Evolutionary conservation across 2,797 vertebrate species (phyloP).

Genomic region (Enteromius unitaeniatus): DNA sequence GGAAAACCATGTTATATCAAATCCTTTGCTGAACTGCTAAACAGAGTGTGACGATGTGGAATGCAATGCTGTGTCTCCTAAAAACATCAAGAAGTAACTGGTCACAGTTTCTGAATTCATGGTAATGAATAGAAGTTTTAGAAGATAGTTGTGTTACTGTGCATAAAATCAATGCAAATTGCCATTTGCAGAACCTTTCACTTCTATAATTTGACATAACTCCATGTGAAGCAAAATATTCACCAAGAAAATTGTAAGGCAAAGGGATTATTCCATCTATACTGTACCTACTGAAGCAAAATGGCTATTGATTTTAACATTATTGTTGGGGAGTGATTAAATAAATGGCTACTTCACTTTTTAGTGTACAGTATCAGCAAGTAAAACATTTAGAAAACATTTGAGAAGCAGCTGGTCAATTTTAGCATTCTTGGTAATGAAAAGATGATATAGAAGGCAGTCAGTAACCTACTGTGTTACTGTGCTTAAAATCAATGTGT

Average conservation of each 20-base stretch:
- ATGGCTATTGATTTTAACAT: slow-evolving; percentile 13
- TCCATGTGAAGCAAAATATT: not conserved
- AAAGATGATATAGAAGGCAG: not conserved
- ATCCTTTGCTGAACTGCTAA: not conserved
- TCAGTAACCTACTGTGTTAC: not conserved
- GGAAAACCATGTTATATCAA: not conserved
- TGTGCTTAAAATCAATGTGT: not conserved
- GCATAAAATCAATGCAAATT: not conserved
- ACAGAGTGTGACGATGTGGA: not conserved
- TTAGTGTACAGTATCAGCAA: not conserved
- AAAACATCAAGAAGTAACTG: slow-evolving; percentile 5
- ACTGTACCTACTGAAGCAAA: not conserved
- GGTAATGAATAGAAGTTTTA: not conserved
- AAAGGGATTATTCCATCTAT: not conserved
- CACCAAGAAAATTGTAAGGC: not conserved
- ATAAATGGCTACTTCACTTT: slow-evolving; percentile 1
- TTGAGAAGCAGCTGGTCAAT: not conserved
- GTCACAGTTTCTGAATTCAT: not conserved
- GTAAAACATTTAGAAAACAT: not conserved
- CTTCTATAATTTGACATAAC: slow-evolving; percentile 7
- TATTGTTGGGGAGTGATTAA: not conserved
- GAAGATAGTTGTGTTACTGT: not conserved
- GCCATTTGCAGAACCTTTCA: not conserved
- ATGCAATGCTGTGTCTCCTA: not conserved
- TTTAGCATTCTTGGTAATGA: not conserved